Evolutionary conservation across 2,888 invertebrate genomes (phyloP).

Genomic region (Clivina fossor): DNA sequence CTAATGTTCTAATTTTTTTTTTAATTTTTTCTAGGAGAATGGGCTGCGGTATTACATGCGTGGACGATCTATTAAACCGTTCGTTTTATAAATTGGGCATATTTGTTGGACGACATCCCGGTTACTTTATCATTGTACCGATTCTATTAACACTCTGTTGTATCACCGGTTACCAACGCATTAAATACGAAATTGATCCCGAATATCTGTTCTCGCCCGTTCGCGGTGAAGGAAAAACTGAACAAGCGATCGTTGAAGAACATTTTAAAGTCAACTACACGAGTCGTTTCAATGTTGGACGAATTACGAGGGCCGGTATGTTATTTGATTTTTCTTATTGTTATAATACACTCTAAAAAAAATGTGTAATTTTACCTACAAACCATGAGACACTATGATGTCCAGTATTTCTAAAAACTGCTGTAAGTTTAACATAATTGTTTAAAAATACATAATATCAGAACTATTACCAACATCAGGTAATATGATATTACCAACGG

Average conservation of each 20-base stretch:
- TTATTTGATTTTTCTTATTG: no score
- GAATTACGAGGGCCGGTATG: slow-evolving; percentile 84
- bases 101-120: slow-evolving; percentile 77
- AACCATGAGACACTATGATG: no score
- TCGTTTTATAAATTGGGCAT: slow-evolving; percentile 81
- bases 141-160: slow-evolving; percentile 76
- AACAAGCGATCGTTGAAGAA: slow-evolving; percentile 78
- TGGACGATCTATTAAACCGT: slow-evolving; percentile 77
- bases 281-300: slow-evolving; percentile 79
- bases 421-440: no score
- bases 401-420: no score
- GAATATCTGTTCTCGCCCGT: slow-evolving; percentile 91
- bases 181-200: slow-evolving; percentile 89
- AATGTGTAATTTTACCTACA: no score
- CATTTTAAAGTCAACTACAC: slow-evolving; percentile 88
- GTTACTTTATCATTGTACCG: slow-evolving; percentile 88
- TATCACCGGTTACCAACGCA: slow-evolving; percentile 83
- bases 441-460: no score
- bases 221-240: slow-evolving; percentile 80
- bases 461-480: no score
- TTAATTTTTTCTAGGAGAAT: no score
- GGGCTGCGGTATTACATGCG: slow-evolving; percentile 63
- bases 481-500: no score
- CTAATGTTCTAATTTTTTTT: no score
- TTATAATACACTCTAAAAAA: no score